These are phyloP conservation scores for Onthophagus sagittarius DNA, from an alignment of 2,888 invertebrate genomes.

Conservation along the genomic window DNA sequence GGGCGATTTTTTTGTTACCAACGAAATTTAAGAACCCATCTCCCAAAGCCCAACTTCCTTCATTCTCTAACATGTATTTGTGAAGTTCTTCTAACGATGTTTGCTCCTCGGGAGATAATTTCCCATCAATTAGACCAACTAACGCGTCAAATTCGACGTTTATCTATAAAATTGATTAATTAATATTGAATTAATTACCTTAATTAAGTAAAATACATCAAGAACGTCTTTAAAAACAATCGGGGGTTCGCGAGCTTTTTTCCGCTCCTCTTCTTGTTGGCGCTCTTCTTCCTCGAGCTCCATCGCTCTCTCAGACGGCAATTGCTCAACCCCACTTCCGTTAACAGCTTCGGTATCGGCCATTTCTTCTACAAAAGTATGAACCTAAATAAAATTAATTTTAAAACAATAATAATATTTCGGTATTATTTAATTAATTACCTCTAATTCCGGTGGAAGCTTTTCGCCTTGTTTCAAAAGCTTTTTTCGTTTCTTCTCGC, in stretches of 20 bases:
- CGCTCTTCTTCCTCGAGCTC: slow-evolving; percentile 62
- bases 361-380: slow-evolving; percentile 32
- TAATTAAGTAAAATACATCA: slow-evolving; percentile 56
- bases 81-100: slow-evolving; percentile 76
- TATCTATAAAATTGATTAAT: slow-evolving; percentile 51
- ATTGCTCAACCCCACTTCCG: slow-evolving; percentile 43
- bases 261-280: slow-evolving; percentile 65
- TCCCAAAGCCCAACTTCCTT: slow-evolving; percentile 89
- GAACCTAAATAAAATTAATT: slow-evolving; percentile 18
- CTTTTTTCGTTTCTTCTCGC: slow-evolving; percentile 65
- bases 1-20: slow-evolving; percentile 49
- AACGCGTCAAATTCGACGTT: slow-evolving; percentile 72
- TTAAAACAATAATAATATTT: too few relatives aligned
- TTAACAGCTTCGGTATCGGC: slow-evolving; percentile 46
- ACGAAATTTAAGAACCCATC: slow-evolving; percentile 83
- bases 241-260: slow-evolving; percentile 72
- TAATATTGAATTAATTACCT: background rate
- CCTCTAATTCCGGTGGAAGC: slow-evolving; percentile 40
- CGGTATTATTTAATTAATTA: slow-evolving; percentile 26
- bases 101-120: slow-evolving; percentile 70
- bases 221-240: slow-evolving; percentile 69
- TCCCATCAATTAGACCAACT: slow-evolving; percentile 63
- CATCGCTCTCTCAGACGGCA: slow-evolving; percentile 53
- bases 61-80: slow-evolving; percentile 83
- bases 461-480: slow-evolving; percentile 49